Base-by-base conservation (phyloP, 1,140 invertebrate species). In the Piezodorus guildinii region DNA sequence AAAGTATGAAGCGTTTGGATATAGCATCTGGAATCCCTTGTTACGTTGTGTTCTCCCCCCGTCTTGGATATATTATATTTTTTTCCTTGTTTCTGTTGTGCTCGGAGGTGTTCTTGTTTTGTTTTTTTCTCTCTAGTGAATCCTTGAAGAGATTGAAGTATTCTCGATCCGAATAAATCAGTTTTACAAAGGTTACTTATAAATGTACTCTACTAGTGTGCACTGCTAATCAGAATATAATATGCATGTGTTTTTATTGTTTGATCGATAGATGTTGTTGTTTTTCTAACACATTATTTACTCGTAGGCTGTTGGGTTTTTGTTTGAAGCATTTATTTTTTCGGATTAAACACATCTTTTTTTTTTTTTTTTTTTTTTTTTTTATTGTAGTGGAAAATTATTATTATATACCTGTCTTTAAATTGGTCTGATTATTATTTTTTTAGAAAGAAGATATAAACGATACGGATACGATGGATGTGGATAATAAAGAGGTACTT, bases 341-440 rank as follows among this genome's bases (percentile, higher is more conserved):
- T 49, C 46, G 16, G n/a, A n/a, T 49, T 49, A 2, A 21, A 49
- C 16, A 10, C 4, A 16, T 46, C 45, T n/a, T 46, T 46, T n/a
- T 3, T 46, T 64, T 27, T 34, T 30, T 46, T 25, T 43, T 16
- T 54, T 64, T 45, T n/a, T 62, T 62, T 62, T 45, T 49, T 19
- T 49, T 12, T 49, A 49, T 49, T n/a, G 15, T 3, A n/a, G 45
- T 46, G n/a, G 17, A 49, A 62, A 14, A 65, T 10, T 8, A 17
- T 49, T 23, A 27, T 25, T 62, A 10, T 62, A 51, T 2, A n/a
- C n/a, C 43, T 60, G 45, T 65, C n/a, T 44, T 30, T 45, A 64
- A 66, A 66, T 39, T 54, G 65, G 61, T 23, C 34, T 65, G 27
- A 59, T 62, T 17, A 23, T 62, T 66, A 51, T 46, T 52, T 25